Evolutionary conservation across 1,140 invertebrate genomes (phyloP), one percentile per base, ranked within the genome.

Genomic region (Pseudomyrmex gracilis): DNA sequence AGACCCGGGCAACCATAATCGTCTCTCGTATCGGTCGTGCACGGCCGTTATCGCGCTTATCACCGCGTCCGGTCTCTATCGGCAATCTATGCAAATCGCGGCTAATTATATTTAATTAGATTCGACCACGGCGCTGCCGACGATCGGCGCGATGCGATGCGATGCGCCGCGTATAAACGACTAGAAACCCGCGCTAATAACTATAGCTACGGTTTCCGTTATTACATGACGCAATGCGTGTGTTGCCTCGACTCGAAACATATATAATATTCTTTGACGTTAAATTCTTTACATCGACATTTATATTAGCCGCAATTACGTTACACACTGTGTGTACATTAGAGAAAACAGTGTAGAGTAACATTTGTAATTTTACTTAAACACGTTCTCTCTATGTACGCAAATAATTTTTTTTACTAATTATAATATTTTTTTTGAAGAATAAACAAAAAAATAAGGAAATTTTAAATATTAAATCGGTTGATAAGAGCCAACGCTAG

Each of bases 81-180:
- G 91, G 83, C 90, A 94, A 94, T 94, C 94, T 94, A 94, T 94
- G 93, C 93, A 94, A 94, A 94, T 94, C 93, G 89, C 91, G 90
- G 91, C 94, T 94, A 94, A 94, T 94, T 94, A 94, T 94, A 94
- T 94, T 94, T 94, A 94, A 94, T 94, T 94, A 94, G 93, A 94
- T 94, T 94, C 93, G 91, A 92, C 91, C 92, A 87, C 90, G 90
- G 90, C 90, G 90, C 90, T 90, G 92, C 92, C 90, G 92, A 92
- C 90, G 91, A 93, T 93, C 91, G 88, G 87, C 80, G 88, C 87
- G 86, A 47, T 34, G 85, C 73, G 58, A 63, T 67, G 51, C 60
- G 45, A 66, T 77, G 20, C 64, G 64, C 17, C 20, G 57, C 57
- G 57, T 34, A 51, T 24, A 47, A n/a, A 7, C 24, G 63, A 24